Conservation (phyloP, 2,888 invertebrate species). For the Muscina levida region DNA sequence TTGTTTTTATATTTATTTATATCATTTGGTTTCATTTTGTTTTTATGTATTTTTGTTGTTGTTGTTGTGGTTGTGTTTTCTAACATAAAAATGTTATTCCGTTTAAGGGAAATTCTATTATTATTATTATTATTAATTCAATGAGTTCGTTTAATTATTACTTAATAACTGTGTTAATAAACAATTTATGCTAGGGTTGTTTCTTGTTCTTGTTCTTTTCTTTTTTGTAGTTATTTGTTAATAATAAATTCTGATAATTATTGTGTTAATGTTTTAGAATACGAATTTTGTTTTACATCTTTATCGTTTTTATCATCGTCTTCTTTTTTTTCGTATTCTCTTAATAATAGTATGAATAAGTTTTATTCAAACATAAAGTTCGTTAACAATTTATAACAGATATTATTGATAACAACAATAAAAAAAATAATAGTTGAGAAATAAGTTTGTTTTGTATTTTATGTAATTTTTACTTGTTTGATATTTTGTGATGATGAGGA, state of each 20-base stretch:
- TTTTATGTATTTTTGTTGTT: conserved; percentile 13
- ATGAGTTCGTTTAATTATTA: conserved; percentile 21
- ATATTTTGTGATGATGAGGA: neutral
- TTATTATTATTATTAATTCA: conserved; percentile 25
- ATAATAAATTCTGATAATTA: conserved; percentile 63
- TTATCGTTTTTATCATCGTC: conserved; percentile 12
- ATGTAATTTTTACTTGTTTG: too few species aligned
- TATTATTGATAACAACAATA: conserved; percentile 45
- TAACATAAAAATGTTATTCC: conserved; percentile 57
- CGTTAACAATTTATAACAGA: conserved; percentile 51
- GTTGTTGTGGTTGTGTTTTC: conserved; percentile 28
- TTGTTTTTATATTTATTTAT: conserved; percentile 19
- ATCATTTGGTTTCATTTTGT: conserved; percentile 27
- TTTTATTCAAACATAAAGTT: conserved; percentile 42
- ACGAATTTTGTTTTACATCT: conserved; percentile 19
- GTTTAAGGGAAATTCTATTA: conserved; percentile 30
- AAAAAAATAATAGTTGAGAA: too few species aligned
- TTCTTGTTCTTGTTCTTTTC: neutral
- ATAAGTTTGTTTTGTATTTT: too few species aligned
- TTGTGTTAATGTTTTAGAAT: conserved; percentile 41
- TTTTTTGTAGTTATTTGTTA: conserved; percentile 31
- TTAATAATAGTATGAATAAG: conserved; percentile 8
- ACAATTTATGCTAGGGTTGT: conserved; percentile 52
- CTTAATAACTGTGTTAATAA: conserved; percentile 42
- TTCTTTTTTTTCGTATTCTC: too few species aligned